A percentile compares a stretch with the other conserved stretches of the same genome.
phyloP scores from a whole-genome alignment of 1,140 invertebrate species.

The Steinernema feltiae region DNA sequence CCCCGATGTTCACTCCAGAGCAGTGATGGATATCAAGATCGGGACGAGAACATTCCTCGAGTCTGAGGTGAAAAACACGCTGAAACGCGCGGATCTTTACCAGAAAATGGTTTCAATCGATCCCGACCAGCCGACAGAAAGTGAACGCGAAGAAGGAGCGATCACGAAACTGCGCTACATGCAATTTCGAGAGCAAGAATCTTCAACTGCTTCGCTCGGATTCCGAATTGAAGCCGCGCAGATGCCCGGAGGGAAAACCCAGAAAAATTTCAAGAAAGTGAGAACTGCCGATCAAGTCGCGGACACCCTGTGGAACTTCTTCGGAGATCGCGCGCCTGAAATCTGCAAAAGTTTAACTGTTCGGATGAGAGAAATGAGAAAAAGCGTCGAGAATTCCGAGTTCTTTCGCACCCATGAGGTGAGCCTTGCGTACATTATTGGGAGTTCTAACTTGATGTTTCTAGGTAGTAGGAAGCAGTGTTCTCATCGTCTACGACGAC shows the following conservation, averaged over 20 bases:
- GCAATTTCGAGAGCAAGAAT: slow-evolving; percentile 87
- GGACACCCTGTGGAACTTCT: slow-evolving; percentile 75
- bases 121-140: slow-evolving; percentile 76
- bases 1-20: slow-evolving; percentile 66
- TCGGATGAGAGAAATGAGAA: slow-evolving; percentile 74
- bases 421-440: slow-evolving; percentile 34
- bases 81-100: slow-evolving; percentile 81
- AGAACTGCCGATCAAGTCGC: slow-evolving; percentile 76
- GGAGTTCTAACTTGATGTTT: slow-evolving; percentile 51
- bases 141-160: slow-evolving; percentile 78
- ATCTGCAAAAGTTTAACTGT: slow-evolving; percentile 69
- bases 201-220: slow-evolving; percentile 84
- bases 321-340: slow-evolving; percentile 71
- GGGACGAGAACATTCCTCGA: slow-evolving; percentile 83
- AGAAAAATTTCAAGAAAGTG: slow-evolving; percentile 94
- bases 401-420: slow-evolving; percentile 88
- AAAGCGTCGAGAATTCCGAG: slow-evolving; percentile 72
- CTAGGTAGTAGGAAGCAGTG: slow-evolving; percentile 85
- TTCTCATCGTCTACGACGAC: slow-evolving; percentile 89
- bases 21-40: slow-evolving; percentile 88
- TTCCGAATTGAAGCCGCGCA: slow-evolving; percentile 91
- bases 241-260: slow-evolving; percentile 75
- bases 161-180: slow-evolving; percentile 62
- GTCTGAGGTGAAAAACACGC: slow-evolving; percentile 79
- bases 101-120: slow-evolving; percentile 97